Evolutionary conservation across 2,888 invertebrate species (phyloP), one percentile per base, ranked within the genome.

Genomic region (Spialia ferax): DNA sequence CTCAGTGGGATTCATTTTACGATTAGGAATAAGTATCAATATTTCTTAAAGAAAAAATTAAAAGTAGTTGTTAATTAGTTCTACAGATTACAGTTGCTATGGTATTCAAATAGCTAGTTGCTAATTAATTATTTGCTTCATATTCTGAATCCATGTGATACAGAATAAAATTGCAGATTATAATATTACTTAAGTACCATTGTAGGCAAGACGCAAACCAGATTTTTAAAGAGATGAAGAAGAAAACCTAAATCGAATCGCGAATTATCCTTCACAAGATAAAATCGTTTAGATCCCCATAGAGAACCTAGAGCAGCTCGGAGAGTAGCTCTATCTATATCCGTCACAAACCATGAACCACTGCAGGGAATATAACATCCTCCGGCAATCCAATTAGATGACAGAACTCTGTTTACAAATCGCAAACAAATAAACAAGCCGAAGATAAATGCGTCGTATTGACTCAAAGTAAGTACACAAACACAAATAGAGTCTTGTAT

Each of bases 341-440:
- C 11, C 5, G 13, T 13, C 35, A 26, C 13, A 42, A 42, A 7
- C 42, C n/a, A 42, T 35, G 20, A 20, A 56, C 35, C 15, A 13
- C 11, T 52, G 26, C 26, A 22, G 15, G 5, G 23, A 20, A 13
- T 22, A 38, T 35, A 61, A 48, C 48, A 61, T 61, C 48, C 48
- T 48, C 35, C 6, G 42, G 26, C 4, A 63, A 55, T 63, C 54
- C 63, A 26, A 42, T 29, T 18, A 18, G 23, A 26, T 26, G 50
- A 26, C 18, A 42, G 10, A 62, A n/a, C 22, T 45, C 35, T 63
- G 63, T 63, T 66, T 65, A 69, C 55, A 59, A 65, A 63, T 57
- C 57, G 68, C 67, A 67, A 48, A 69, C 71, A 69, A 78, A 80
- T 79, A 80, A 82, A 79, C 77, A 80, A 80, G 76, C 77, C 80